Evolutionary conservation across 2,797 vertebrate species (phyloP), one percentile per base, ranked within the genome.

Genomic region (Neosilurus hyrtlii): DNA sequence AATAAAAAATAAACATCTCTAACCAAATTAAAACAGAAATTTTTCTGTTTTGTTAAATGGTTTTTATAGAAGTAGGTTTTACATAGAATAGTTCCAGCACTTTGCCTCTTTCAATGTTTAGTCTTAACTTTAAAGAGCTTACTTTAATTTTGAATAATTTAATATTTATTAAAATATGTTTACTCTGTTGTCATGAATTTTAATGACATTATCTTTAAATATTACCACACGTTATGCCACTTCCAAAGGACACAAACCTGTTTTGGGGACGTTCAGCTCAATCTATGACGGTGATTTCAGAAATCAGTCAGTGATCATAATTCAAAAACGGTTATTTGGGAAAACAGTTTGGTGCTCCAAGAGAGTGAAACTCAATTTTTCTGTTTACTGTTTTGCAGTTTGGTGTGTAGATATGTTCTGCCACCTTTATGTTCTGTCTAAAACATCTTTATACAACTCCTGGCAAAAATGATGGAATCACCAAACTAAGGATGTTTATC

Each of bases 1-100:
- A 89, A 85, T 26, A 67, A 77, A 80, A 89, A 85, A 88, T 88
- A 87, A 89, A 89, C 85, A 71, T 76, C 80, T 85, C 76, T 87
- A 81, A 63, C 71, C 56, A 82, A 84, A 76, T 65, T 26, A 52
- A 66, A 75, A 80, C 26, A 18, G n/a, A n/a, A n/a, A n/a, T n/a
- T n/a, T 20, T 18, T 51, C 2, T 75, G 77, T 75, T 49, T 59
- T 71, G 43, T 62, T 77, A 59, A n/a, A 1, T 8, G 71, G n/a
- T 80, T 43, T n/a, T 24, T 43, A 37, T 26, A 68, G 0, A 15
- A 75, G 16, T 26, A 4, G 24, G n/a, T 24, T 12, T 24, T 12
- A 70, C 35, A 70, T 6, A 18, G 43, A 68, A 11, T 24, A 16
- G 10, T 16, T 14, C 1, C 3, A 15, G 10, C 1, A n/a, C 5